Conservation (phyloP, 2,797 vertebrate species). For the Avahi laniger region DNA sequence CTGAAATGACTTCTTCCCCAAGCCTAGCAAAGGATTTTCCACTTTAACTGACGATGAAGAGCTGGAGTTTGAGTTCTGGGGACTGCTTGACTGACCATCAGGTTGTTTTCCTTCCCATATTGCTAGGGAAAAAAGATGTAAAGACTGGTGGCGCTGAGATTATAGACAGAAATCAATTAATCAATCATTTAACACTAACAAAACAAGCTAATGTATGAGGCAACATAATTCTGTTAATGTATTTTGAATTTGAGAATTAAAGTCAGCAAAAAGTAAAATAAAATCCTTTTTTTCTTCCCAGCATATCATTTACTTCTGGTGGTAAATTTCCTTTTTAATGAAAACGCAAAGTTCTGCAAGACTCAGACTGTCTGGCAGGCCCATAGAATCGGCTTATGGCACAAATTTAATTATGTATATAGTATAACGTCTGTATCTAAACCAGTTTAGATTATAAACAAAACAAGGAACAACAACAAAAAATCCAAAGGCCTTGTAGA, state of each 20-base stretch:
- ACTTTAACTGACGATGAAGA: constrained; percentile 86
- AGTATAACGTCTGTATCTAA: background rate
- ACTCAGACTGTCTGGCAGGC: background rate
- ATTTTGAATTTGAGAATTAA: constrained; percentile 14
- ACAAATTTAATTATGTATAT: background rate
- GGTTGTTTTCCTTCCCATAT: constrained; percentile 88
- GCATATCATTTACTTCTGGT: background rate
- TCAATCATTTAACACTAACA: background rate
- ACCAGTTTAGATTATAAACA: constrained; percentile 18
- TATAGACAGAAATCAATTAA: background rate
- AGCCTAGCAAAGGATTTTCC: constrained; percentile 87
- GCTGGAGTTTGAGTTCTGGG: constrained; percentile 85
- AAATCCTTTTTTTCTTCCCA: background rate
- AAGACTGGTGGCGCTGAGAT: background rate
- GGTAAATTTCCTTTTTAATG: background rate
- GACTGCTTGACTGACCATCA: constrained; percentile 83
- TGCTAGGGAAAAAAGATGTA: constrained; percentile 69
- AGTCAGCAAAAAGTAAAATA: constrained; percentile 22
- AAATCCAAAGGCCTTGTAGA: background rate
- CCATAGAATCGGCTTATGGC: background rate
- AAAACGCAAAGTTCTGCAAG: constrained; percentile 25
- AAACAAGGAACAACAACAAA: constrained; percentile 19
- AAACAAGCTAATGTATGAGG: background rate
- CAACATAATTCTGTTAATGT: background rate
- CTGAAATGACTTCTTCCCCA: constrained; percentile 92